Evolutionary conservation across 2,113 vertebrate species (phyloP), one percentile per base, ranked within the genome.

Genomic region (Silurus glanis): DNA sequence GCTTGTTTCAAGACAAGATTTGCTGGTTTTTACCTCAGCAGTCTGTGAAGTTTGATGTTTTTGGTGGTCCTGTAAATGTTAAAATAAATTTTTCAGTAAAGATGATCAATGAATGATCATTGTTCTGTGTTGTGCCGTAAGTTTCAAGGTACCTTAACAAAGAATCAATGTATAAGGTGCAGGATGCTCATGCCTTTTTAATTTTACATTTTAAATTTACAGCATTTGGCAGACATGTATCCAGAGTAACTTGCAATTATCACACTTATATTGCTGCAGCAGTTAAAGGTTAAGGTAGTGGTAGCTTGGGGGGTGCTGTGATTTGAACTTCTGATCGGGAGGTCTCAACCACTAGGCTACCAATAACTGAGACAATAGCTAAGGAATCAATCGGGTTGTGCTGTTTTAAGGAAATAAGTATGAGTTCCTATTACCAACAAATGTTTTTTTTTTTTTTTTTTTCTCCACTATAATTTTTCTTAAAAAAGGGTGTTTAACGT

Each of bases 41-140:
- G 25, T 45, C 71, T 83, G 82, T 83, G 37, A 83, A 56, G 25
- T 71, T 16, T 83, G 53, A 58, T 56, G 76, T 58, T 76, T 76
- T 76, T 28, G 25, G 23, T 80, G 55, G 16, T 59, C n/a, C 56
- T 58, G 16, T 37, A 78, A 78, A 1, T 78, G 53, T 79, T 5
- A 56, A 28, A 58, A 21, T 2, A 78, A 9, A 58, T 9, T 79
- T 79, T 79, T 58, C n/a, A 25, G 7, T 37, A 78, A 56, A 56
- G n/a, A 28, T 37, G 28, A 37, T 37, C 28, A 56, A 58, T 17
- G 14, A 28, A 79, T 0, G 1, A 28, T 16, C 1, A 7, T 78
- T 78, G 4, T 75, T 75, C 53, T 23, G 72, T 51, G 53, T 75
- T 51, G 47, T 53, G 47, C 21, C 10, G n/a, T 75, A 23, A 23